Percentiles rank a stretch among this genome's conserved stretches.
Evolutionary conservation across 2,797 vertebrate species (phyloP).

Genomic region (Xyrichtys novacula): DNA sequence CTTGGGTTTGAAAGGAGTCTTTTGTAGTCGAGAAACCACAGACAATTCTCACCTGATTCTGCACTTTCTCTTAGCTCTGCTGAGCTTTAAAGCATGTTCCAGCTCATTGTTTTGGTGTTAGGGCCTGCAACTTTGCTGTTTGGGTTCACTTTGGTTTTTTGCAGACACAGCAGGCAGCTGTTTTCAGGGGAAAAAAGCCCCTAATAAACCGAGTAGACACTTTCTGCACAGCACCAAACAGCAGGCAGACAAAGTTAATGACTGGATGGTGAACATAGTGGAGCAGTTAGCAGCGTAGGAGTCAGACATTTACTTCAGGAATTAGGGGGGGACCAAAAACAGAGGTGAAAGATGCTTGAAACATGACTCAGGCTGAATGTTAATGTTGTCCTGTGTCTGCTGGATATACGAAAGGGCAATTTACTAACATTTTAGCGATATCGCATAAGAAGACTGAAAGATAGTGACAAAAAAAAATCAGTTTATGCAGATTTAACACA

Average conservation of each 20-base stretch:
- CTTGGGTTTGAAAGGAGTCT: background rate
- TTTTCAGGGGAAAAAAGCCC: background rate
- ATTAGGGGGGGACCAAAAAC: background rate
- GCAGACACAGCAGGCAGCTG: background rate
- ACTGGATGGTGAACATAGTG: background rate
- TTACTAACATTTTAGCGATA: background rate
- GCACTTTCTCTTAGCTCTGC: background rate
- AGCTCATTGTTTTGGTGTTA: slow-evolving; percentile 16
- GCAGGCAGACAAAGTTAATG: slow-evolving; percentile 4
- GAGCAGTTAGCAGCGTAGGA: slow-evolving; percentile 1
- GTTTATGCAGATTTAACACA: background rate
- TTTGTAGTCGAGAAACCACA: background rate
- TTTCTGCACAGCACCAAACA: background rate
- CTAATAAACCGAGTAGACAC: background rate
- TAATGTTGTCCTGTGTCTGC: background rate
- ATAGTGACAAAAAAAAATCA: background rate
- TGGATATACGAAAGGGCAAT: background rate
- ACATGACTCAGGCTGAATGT: background rate
- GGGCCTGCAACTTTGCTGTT: slow-evolving; percentile 3
- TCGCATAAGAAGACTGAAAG: background rate
- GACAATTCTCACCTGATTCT: slow-evolving; percentile 1
- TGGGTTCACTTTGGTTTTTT: slow-evolving; percentile 7
- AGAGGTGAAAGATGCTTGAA: background rate
- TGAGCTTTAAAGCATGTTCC: slow-evolving; percentile 11
- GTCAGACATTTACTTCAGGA: background rate